phyloP scores from a whole-genome alignment of 2,113 vertebrate species.

The Galeopterus variegatus region DNA sequence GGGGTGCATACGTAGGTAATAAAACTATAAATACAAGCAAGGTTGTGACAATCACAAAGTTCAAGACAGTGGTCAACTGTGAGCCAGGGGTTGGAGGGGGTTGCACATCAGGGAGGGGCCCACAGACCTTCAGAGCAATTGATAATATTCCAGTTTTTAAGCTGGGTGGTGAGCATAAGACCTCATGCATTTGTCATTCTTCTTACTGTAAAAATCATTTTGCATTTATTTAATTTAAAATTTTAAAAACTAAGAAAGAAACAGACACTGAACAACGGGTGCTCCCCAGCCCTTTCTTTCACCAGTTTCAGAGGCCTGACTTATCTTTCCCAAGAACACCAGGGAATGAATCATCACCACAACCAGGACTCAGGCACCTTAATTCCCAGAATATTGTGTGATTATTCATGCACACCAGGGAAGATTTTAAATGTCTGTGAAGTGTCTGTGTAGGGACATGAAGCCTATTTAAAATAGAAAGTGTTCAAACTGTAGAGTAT shows the following conservation, averaged over 20 bases:
- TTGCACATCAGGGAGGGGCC: too few relatives aligned
- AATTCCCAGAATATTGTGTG: not conserved
- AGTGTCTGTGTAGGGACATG: not conserved
- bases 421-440: not conserved
- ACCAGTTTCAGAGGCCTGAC: not conserved
- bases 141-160: not conserved
- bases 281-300: not conserved
- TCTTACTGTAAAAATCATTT: constrained; percentile 12
- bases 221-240: not conserved
- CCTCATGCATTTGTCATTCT: not conserved
- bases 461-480: constrained; percentile 29
- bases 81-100: rapidly evolving
- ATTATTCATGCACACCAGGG: not conserved
- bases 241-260: not conserved
- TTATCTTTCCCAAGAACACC: not conserved
- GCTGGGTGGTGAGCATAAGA: not conserved
- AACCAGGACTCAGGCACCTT: not conserved
- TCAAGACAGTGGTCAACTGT: not conserved
- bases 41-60: not conserved
- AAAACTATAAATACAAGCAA: not conserved
- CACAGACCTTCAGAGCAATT: not conserved
- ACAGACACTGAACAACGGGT: not conserved
- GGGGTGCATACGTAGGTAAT: not conserved
- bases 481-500: not conserved
- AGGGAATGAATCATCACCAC: not conserved